phyloP scores from a whole-genome alignment of 1,140 invertebrate genomes.

The Neotoxoptera formosana region DNA sequence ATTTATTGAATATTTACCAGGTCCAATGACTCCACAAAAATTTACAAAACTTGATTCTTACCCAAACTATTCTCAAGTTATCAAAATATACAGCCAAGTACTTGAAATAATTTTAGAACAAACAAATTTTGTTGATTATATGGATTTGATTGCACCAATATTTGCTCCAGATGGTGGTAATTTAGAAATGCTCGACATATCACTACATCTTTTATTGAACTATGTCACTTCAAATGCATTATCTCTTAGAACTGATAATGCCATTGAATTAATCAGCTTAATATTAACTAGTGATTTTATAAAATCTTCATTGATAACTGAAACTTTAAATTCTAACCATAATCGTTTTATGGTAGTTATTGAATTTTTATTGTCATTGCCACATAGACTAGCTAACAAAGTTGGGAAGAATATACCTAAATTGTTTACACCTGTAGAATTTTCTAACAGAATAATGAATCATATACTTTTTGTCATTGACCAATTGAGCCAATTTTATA shows the following conservation, averaged over 20 bases:
- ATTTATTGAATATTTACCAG: slow-evolving; percentile 66
- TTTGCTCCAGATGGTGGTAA: slow-evolving; percentile 27
- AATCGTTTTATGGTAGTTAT: slow-evolving; percentile 68
- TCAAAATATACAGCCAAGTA: slow-evolving; percentile 62
- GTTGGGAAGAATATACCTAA: slow-evolving; percentile 67
- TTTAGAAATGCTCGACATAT: slow-evolving; percentile 48
- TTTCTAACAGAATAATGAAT: slow-evolving; percentile 68
- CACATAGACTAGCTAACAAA: slow-evolving; percentile 73
- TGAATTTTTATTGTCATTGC: slow-evolving; percentile 72
- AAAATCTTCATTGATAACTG: slow-evolving; percentile 65
- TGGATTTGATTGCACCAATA: background rate
- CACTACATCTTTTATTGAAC: slow-evolving; percentile 20
- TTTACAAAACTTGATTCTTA: slow-evolving; percentile 70
- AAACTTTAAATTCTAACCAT: slow-evolving; percentile 60
- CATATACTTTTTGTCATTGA: slow-evolving; percentile 67
- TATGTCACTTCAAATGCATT: slow-evolving; percentile 23
- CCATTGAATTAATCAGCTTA: slow-evolving; percentile 65
- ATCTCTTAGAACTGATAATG: slow-evolving; percentile 60
- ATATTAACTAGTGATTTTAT: slow-evolving; percentile 69
- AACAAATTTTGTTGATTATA: slow-evolving; percentile 16
- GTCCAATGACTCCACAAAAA: slow-evolving; percentile 71
- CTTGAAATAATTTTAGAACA: slow-evolving; percentile 35
- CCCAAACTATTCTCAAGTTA: slow-evolving; percentile 60
- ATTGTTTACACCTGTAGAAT: slow-evolving; percentile 69
- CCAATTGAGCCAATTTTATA: slow-evolving; percentile 61